Evolutionary conservation across 2,113 vertebrate genomes (phyloP).

Genomic region (pig (Sus scrofa)): T2T-Sscrofa CM000817.6:170833001-170833500

Average conservation of each 20-base stretch:
- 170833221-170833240: neutral
- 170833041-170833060: neutral
- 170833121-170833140: neutral
- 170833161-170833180: slow-evolving; percentile 24
- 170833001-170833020: neutral
- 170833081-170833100: neutral
- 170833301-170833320: slow-evolving; percentile 13
- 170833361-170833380: neutral
- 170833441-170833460: neutral
- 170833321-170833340: neutral
- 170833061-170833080: neutral
- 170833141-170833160: slow-evolving; percentile 20
- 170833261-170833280: neutral
- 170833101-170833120: neutral
- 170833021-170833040: neutral
- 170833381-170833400: neutral
- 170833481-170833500: slow-evolving; percentile 25
- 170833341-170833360: slow-evolving; percentile 13
- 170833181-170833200: slow-evolving; percentile 1
- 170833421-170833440: slow-evolving; percentile 32
- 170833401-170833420: slow-evolving; percentile 19
- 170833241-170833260: slow-evolving; percentile 43
- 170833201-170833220: slow-evolving; percentile 37
- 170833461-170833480: neutral
- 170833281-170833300: neutral